Conservation (phyloP, 2,888 invertebrate genomes). For the Sminthurides aquaticus region DNA sequence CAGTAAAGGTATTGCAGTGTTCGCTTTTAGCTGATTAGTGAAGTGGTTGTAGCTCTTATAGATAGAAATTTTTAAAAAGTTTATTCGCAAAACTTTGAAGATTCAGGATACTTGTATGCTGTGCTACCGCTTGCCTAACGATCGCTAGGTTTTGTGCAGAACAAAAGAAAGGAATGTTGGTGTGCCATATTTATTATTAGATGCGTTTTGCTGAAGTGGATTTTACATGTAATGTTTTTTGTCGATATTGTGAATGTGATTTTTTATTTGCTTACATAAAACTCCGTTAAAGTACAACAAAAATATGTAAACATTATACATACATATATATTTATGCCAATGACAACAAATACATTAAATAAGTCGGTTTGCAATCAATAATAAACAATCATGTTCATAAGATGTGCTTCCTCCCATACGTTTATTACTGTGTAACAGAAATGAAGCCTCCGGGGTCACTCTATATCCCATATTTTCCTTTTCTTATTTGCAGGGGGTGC, state of each 20-base stretch:
- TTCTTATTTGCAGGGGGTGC: background rate
- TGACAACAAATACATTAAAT: background rate
- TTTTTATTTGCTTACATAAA: background rate
- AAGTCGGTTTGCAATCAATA: background rate
- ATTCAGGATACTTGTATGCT: too few relatives aligned
- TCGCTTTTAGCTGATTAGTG: too few relatives aligned
- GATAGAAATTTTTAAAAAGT: too few relatives aligned
- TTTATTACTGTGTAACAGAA: too few relatives aligned
- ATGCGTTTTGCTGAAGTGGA: background rate
- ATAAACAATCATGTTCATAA: background rate
- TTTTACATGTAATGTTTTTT: background rate
- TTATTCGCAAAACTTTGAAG: too few relatives aligned
- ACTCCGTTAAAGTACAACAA: background rate
- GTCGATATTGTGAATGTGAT: background rate
- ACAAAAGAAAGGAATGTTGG: background rate
- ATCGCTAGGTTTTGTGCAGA: too few relatives aligned
- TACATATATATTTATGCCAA: background rate
- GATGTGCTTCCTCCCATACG: too few relatives aligned
- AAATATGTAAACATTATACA: background rate
- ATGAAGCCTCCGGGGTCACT: too few relatives aligned
- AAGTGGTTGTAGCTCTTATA: too few relatives aligned
- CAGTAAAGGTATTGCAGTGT: too few relatives aligned
- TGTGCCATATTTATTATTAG: background rate
- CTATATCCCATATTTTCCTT: too few relatives aligned
- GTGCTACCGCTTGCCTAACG: too few relatives aligned